Evolutionary conservation across 1,140 invertebrate genomes (phyloP).

Genomic region (Eubasilissa regina): DNA sequence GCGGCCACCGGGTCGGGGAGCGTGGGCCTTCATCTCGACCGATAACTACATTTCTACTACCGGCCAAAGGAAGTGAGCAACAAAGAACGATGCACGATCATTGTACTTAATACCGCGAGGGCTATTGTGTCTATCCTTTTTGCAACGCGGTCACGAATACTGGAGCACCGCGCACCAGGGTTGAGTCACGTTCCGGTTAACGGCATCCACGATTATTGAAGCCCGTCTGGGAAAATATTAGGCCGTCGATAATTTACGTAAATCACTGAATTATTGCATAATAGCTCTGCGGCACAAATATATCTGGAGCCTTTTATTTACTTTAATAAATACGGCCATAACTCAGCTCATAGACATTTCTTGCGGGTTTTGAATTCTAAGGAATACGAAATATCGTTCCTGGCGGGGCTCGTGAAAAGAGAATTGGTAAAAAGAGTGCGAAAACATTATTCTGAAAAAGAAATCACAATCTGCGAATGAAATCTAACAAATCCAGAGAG

Average conservation of each 20-base stretch:
- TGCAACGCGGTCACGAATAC: not conserved
- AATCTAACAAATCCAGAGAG: not conserved
- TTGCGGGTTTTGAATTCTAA: too few species aligned
- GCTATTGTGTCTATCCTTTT: not conserved
- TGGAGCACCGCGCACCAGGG: not conserved
- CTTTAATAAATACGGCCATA: not conserved
- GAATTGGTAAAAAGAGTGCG: too few species aligned
- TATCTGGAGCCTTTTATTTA: not conserved
- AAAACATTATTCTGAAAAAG: too few species aligned
- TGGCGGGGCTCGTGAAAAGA: too few species aligned
- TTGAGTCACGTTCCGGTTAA: constrained; percentile 36
- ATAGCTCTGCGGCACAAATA: not conserved
- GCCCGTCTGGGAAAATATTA: constrained; percentile 28
- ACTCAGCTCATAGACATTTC: not conserved
- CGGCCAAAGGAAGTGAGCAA: too few species aligned
- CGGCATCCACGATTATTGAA: constrained; percentile 7
- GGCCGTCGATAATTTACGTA: not conserved
- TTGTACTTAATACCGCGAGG: too few species aligned
- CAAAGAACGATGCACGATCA: too few species aligned
- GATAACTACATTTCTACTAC: too few species aligned
- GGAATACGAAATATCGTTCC: too few species aligned
- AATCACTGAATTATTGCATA: constrained; percentile 16
- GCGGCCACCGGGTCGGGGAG: too few species aligned
- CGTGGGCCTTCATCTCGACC: too few species aligned
- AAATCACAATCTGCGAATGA: not conserved